These are phyloP conservation scores for Perca schrenkii DNA, from an alignment of 2,113 vertebrate species.

Conservation along the genomic window DNA sequence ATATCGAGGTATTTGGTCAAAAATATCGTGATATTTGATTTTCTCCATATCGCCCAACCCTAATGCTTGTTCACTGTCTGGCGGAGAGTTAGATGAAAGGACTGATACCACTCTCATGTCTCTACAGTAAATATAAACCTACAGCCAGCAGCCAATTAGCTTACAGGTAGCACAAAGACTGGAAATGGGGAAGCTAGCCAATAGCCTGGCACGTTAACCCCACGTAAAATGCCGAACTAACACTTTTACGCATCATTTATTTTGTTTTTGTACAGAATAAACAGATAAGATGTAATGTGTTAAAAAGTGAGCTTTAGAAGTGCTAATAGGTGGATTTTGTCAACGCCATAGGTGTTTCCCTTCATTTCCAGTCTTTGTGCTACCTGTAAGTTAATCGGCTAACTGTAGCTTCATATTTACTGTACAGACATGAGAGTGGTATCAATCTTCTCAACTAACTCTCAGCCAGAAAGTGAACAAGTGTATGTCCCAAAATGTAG, in stretches of 20 bases:
- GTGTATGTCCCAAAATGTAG: neutral
- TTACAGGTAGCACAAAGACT: neutral
- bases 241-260: neutral
- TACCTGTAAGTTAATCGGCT: neutral
- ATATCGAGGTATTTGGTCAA: too few relatives aligned
- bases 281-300: neutral
- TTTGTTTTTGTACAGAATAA: neutral
- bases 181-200: neutral
- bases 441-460: neutral
- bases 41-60: too few relatives aligned
- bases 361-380: constrained; percentile 1
- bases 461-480: neutral
- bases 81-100: neutral
- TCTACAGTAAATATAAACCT: neutral
- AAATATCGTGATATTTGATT: too few relatives aligned
- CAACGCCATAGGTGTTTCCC: neutral
- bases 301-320: constrained; percentile 7
- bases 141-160: neutral
- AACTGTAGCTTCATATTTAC: neutral
- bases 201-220: neutral
- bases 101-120: neutral
- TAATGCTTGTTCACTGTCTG: neutral
- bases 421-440: neutral
- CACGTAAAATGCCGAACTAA: neutral
- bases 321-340: neutral